Evolutionary conservation across 1,140 invertebrate species (phyloP), one percentile per base, ranked within the genome.

Genomic region (Drosophila kepulauana): DNA sequence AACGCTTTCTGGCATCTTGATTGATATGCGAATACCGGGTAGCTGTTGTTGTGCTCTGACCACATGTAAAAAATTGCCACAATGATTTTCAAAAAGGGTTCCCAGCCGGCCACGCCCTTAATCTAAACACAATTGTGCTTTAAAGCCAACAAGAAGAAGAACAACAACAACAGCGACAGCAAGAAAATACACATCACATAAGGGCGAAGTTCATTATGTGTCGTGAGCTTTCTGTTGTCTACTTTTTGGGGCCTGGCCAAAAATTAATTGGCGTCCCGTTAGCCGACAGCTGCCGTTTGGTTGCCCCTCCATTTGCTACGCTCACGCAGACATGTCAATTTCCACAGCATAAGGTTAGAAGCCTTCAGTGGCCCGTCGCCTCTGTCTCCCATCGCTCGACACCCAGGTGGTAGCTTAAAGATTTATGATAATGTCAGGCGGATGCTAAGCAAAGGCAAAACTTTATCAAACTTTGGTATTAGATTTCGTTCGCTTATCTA

Each of bases 401-500:
- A n/a, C 15, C 25, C 70, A 73, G 70, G 63, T 73, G 46, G 46
- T 72, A 78, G 85, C 84, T 84, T 89, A 89, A 88, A 88, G 85
- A 88, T 88, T 88, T 88, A 88, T 87, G 80, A 81, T 88, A 88
- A 87, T 88, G 77, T 72, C 80, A 75, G 66, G 43, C 68, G 49
- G 56, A 52, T 41, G 66, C 69, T 46, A 57, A 64, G 56, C 54
- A 69, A 75, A 51, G 41, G 49, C 28, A 56, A 68, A 89, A 88
- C 61, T 80, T 88, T 89, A 75, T 43, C 80, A 79, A 73, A 84
- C 59, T 81, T 89, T 80, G 46, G 74, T 64, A 78, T 82, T 79
- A 87, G 70, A 78, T 87, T 82, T 70, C 71, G 68, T 74, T 72
- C 80, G 85, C 70, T 88, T 88, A 89, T 88, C 85, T 88, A 89